These are phyloP conservation scores for Sebastes trivittatus DNA, from an alignment of 2,797 vertebrate genomes.

Conservation along the genomic window DNA sequence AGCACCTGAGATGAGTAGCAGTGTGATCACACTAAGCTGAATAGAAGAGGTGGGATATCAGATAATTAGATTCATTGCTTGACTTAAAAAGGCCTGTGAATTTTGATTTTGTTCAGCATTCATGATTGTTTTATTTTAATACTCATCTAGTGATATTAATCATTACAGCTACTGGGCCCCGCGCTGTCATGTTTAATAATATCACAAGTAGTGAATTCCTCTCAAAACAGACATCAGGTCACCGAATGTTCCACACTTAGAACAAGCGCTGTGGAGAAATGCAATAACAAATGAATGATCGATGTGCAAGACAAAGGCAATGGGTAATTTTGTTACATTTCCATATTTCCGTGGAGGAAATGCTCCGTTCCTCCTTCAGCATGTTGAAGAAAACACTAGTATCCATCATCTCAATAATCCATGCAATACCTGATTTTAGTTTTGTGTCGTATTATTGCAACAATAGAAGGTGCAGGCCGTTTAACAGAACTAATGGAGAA, in stretches of 20 bases:
- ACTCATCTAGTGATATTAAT: conserved; percentile 26
- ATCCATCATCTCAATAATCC: conserved; percentile 7
- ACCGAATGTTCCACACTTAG: conserved; percentile 22
- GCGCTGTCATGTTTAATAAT: conserved; percentile 50
- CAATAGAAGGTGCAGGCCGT: conserved; percentile 20
- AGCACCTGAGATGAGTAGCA: conserved; percentile 16
- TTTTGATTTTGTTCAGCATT: neutral
- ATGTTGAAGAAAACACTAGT: neutral
- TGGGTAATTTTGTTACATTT: conserved; percentile 16
- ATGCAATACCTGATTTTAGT: neutral
- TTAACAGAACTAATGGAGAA: conserved; percentile 60
- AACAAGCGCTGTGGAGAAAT: conserved; percentile 8
- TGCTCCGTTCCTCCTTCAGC: neutral
- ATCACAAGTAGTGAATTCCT: conserved; percentile 19
- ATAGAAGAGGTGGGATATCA: conserved; percentile 22
- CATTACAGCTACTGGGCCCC: conserved; percentile 14
- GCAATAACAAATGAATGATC: conserved; percentile 21
- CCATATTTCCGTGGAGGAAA: neutral
- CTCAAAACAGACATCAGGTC: conserved; percentile 31
- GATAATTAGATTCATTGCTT: conserved; percentile 35
- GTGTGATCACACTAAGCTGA: conserved; percentile 16
- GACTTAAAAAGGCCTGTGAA: conserved; percentile 14
- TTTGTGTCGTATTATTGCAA: conserved; percentile 8
- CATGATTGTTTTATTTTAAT: conserved; percentile 5
- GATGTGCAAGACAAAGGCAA: conserved; percentile 11